phyloP scores from a whole-genome alignment of 2,888 invertebrate genomes.

The Idaea dimidiata region DNA sequence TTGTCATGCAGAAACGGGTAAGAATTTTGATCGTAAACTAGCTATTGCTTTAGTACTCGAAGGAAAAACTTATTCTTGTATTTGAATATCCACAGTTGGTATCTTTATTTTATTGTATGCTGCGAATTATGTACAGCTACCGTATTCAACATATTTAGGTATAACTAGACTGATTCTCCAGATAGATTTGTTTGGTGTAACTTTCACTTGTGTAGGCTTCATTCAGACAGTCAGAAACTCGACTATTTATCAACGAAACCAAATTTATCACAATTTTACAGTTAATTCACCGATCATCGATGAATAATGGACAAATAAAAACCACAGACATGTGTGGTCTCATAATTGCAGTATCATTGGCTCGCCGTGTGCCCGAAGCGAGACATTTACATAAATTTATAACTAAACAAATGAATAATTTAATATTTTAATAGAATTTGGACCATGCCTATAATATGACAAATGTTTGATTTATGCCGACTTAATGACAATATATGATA shows the following conservation, averaged over 20 bases:
- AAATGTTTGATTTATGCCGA: constrained; percentile 38
- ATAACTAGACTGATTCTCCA: neutral
- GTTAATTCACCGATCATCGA: neutral
- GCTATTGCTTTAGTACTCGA: neutral
- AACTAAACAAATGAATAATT: constrained; percentile 33
- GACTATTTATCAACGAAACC: neutral
- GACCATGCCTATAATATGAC: constrained; percentile 24
- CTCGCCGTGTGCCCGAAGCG: constrained; percentile 21
- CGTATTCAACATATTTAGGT: neutral
- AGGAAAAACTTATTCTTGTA: too few relatives aligned
- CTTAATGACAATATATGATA: constrained; percentile 29
- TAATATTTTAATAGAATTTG: constrained; percentile 29
- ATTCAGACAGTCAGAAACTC: neutral
- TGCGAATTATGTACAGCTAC: neutral
- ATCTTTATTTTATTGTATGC: too few relatives aligned
- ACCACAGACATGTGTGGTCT: constrained; percentile 24
- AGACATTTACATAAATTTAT: constrained; percentile 26
- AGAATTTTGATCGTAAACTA: constrained; percentile 4
- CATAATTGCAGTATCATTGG: constrained; percentile 13
- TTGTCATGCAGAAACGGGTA: neutral
- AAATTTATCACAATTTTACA: neutral
- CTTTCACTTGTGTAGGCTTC: neutral
- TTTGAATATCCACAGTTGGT: too few relatives aligned
- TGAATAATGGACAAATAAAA: constrained; percentile 15
- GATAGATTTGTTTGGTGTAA: neutral